Base-by-base conservation (phyloP, 2,888 invertebrate genomes). In the Drosophila dives region DNA sequence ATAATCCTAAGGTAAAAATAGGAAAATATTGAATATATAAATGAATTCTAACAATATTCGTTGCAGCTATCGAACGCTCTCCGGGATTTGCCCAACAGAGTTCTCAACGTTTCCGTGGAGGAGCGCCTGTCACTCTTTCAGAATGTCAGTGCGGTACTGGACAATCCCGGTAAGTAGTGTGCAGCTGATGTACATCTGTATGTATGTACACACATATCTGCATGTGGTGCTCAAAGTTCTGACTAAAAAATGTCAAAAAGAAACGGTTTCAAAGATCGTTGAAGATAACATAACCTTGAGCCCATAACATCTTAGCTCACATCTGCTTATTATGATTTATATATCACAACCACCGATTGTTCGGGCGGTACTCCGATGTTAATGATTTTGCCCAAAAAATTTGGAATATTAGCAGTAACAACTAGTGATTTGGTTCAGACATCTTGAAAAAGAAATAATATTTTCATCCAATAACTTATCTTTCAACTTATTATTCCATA, bases 81-180 rank as follows among this genome's bases (percentile, higher is more conserved):
- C 56, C 90, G 91, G 12, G 93, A 93, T 84, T 85, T 93, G 56
- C 92, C 93, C 3, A 92, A 92, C 72, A 91, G 92, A 70, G 92
- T 92, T 15, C 75, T 93, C 2, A 90, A 89, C 77, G 91, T 91
- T 26, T 56, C 89, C 38, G 68, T 90, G 2, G 92, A 92, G 20
- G 93, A 93, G 75, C 90, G 93, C 50, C 74, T 72, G 33, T 72
- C 80, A 63, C 68, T 93, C 12, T 93, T 93, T 77, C 72, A 89
- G 61, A 91, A 91, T 87, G 91, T 93, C 5, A 81, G 87, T 34
- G 80, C 87, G 29, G 95, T 96, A 92, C 94, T 97, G 92, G 94
- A 95, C 90, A 95, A 96, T 92, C 95, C 96, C 93, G 97, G 97
- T 97, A 94, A 93, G 93, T 90, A 93, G 93, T 90, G 26, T 59